Conservation (phyloP, 2,888 invertebrate genomes). For the Actias luna region DNA sequence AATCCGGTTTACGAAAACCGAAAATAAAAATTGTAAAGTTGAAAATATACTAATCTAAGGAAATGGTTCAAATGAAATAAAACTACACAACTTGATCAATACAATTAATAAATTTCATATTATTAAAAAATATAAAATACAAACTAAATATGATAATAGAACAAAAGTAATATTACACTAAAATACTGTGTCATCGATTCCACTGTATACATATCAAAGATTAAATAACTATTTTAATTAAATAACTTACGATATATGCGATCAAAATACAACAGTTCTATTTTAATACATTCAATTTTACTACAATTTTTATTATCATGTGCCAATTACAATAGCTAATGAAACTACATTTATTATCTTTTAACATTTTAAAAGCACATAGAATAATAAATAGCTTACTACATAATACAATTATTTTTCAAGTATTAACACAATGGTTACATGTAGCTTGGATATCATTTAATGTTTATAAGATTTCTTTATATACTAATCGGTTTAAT, state of each 20-base stretch:
- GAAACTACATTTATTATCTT: background rate
- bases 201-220: slow-evolving; percentile 16
- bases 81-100: slow-evolving; percentile 14
- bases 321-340: background rate
- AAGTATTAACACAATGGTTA: background rate
- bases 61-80: slow-evolving; percentile 28
- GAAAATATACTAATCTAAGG: background rate
- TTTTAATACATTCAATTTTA: background rate
- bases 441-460: background rate
- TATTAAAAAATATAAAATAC: slow-evolving; percentile 19
- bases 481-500: background rate
- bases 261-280: background rate
- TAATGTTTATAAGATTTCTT: background rate
- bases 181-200: slow-evolving; percentile 18
- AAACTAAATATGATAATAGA: slow-evolving; percentile 17
- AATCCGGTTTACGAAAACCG: background rate
- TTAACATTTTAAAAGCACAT: slow-evolving; percentile 1
- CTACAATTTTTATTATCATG: background rate
- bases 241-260: background rate
- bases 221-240: background rate
- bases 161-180: slow-evolving; percentile 14
- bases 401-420: background rate
- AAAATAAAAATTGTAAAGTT: background rate
- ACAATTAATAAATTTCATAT: slow-evolving; percentile 13
- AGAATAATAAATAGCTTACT: background rate